Evolutionary conservation across 2,797 vertebrate species (phyloP).

Genomic region (Coranthus polyacanthus): DNA sequence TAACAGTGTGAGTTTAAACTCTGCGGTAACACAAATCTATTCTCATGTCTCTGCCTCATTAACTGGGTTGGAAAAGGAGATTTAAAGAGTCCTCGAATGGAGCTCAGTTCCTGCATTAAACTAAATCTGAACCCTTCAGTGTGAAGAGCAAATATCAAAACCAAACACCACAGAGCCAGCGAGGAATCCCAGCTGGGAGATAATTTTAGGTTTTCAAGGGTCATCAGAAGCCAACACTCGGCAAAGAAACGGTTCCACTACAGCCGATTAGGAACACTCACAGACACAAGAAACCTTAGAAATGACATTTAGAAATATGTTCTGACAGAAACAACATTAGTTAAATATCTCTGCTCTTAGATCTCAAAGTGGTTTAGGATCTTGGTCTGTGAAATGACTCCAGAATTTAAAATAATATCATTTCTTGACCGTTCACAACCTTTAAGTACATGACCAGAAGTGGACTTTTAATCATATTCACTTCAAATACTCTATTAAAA

Average conservation of each 20-base stretch:
- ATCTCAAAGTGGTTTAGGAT: no score
- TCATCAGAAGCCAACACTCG: slow-evolving; percentile 7
- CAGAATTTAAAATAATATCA: no score
- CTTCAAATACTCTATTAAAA: no score
- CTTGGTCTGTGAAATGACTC: no score
- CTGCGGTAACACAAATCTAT: background rate
- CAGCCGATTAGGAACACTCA: background rate
- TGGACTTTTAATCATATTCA: no score
- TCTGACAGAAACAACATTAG: no score
- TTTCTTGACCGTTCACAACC: no score
- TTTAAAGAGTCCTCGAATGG: background rate
- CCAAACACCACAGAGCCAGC: slow-evolving; percentile 37
- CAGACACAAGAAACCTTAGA: no score
- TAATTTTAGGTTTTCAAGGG: slow-evolving; percentile 60
- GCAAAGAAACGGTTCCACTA: slow-evolving; percentile 24
- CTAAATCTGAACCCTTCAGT: slow-evolving; percentile 12
- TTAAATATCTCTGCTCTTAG: no score
- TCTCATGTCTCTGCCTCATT: background rate
- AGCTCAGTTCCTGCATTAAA: background rate
- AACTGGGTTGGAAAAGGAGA: background rate
- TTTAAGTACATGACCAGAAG: no score
- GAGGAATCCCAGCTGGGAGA: slow-evolving; percentile 46
- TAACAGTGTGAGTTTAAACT: no score
- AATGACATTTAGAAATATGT: no score
- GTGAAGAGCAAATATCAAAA: slow-evolving; percentile 39